These are phyloP conservation scores for Eupithecia abbreviata DNA, from an alignment of 2,888 invertebrate genomes.

Conservation along the genomic window DNA sequence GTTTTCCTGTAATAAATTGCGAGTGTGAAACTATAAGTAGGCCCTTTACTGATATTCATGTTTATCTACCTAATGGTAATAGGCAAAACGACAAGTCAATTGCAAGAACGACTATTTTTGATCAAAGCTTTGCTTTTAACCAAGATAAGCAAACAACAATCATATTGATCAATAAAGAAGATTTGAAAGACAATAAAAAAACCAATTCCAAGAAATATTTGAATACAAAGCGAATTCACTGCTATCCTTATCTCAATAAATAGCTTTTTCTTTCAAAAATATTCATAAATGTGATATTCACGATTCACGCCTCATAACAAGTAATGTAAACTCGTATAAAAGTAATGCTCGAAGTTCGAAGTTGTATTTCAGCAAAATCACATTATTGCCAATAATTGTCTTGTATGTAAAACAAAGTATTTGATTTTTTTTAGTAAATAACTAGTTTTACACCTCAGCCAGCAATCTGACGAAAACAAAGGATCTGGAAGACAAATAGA, in stretches of 20 bases:
- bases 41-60: not conserved
- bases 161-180: not conserved
- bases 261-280: constrained; percentile 19
- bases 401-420: not conserved
- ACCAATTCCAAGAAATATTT: not conserved
- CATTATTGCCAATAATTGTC: not conserved
- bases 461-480: not conserved
- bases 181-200: constrained; percentile 4
- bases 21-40: not conserved
- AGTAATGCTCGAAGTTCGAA: not conserved
- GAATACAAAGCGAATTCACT: not conserved
- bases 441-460: not conserved
- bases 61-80: not conserved
- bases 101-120: not conserved
- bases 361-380: not conserved
- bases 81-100: not conserved
- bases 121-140: not conserved
- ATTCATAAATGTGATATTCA: constrained; percentile 8
- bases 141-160: not conserved
- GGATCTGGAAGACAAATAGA: not conserved
- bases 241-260: constrained; percentile 11
- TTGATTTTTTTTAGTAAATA: not conserved
- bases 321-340: not conserved
- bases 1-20: constrained; percentile 26
- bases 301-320: constrained; percentile 1